Conservation (phyloP, 2,888 invertebrate species). For the Temnothorax ravouxi region DNA sequence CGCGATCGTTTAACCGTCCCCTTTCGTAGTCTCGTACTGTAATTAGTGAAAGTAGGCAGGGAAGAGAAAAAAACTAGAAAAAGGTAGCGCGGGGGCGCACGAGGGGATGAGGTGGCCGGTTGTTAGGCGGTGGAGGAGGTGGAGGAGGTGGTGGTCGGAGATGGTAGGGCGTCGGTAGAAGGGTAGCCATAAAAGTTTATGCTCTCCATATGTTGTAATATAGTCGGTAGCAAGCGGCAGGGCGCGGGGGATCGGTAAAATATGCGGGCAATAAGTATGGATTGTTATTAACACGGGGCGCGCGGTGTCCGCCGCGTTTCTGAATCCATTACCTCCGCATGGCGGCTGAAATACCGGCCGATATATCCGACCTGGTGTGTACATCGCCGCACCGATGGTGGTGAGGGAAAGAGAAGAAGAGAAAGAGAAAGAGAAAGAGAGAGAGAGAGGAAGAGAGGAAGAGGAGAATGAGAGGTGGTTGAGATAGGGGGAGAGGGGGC, state of each 20-base stretch:
- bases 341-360: slow-evolving; percentile 86
- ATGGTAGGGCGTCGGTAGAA: slow-evolving; percentile 80
- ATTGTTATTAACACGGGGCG: slow-evolving; percentile 87
- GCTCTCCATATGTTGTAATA: slow-evolving; percentile 87
- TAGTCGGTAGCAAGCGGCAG: slow-evolving; percentile 84
- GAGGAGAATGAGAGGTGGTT: slow-evolving; percentile 57
- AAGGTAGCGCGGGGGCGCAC: slow-evolving; percentile 66
- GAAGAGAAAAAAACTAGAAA: slow-evolving; percentile 69
- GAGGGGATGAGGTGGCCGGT: slow-evolving; percentile 69
- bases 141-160: slow-evolving; percentile 65
- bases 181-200: slow-evolving; percentile 87
- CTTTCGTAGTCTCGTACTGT: slow-evolving; percentile 71
- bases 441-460: slow-evolving; percentile 51
- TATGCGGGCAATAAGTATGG: slow-evolving; percentile 87
- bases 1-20: slow-evolving; percentile 68
- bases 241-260: slow-evolving; percentile 86
- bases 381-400: slow-evolving; percentile 80
- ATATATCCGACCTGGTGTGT: slow-evolving; percentile 85
- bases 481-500: slow-evolving; percentile 30
- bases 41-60: slow-evolving; percentile 81
- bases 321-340: slow-evolving; percentile 87
- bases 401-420: slow-evolving; percentile 48
- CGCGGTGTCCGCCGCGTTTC: slow-evolving; percentile 86
- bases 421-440: slow-evolving; percentile 61
- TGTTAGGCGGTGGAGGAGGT: slow-evolving; percentile 70